phyloP scores from a whole-genome alignment of 2,797 vertebrate genomes.

The Sebastolobus alascanus region DNA sequence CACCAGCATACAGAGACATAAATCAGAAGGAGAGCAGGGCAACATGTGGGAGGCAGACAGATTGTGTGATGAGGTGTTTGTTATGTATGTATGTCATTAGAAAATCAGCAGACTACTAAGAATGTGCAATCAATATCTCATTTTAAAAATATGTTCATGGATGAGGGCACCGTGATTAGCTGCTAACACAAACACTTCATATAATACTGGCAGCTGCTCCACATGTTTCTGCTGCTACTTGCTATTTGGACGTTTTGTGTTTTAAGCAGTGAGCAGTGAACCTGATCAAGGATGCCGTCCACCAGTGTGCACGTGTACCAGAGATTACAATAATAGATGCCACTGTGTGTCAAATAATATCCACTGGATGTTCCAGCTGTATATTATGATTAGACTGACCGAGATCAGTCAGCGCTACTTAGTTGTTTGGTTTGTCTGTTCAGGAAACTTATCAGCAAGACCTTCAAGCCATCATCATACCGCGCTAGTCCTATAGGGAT shows the following conservation, averaged over 20 bases:
- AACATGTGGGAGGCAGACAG: background rate
- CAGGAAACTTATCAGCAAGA: background rate
- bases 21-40: background rate
- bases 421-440: background rate
- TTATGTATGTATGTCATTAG: background rate
- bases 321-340: background rate
- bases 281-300: background rate
- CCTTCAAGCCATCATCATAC: background rate
- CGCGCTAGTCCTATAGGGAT: background rate
- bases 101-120: background rate
- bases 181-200: background rate
- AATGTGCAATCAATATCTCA: conserved; percentile 4
- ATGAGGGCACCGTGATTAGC: background rate
- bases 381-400: background rate
- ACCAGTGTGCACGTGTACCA: background rate
- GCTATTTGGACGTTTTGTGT: background rate
- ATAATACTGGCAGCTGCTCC: background rate
- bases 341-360: background rate
- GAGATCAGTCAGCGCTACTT: background rate
- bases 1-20: background rate
- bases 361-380: background rate
- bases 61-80: background rate
- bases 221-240: background rate
- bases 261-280: background rate
- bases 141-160: background rate